These are phyloP conservation scores for Mesopsocus fuscifrons DNA, from an alignment of 2,888 invertebrate genomes.

Conservation along the genomic window DNA sequence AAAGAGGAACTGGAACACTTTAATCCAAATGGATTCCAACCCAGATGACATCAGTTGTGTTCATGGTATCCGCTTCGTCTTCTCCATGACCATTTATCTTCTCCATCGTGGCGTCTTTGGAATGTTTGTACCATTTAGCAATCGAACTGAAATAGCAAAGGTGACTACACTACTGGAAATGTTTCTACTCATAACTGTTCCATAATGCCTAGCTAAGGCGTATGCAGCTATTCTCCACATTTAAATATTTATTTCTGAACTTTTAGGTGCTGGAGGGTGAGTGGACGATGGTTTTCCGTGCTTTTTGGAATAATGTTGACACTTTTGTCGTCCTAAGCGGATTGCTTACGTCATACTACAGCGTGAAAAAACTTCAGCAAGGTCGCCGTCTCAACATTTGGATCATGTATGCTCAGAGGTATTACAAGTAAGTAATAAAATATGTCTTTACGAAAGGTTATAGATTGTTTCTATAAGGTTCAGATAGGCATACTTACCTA, in stretches of 20 bases:
- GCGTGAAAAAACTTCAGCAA: constrained; percentile 9
- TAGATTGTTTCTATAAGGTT: too few relatives aligned
- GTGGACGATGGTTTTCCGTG: constrained; percentile 12
- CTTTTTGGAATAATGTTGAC: constrained; percentile 13
- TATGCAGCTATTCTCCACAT: too few relatives aligned
- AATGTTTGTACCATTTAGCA: constrained; percentile 13
- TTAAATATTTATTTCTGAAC: neutral
- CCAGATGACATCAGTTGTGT: constrained; percentile 13
- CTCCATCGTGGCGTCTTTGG: constrained; percentile 13
- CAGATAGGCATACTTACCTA: too few relatives aligned
- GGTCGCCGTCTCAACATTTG: constrained; percentile 10
- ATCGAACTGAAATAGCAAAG: constrained; percentile 12
- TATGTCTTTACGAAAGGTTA: too few relatives aligned
- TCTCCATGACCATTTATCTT: constrained; percentile 13
- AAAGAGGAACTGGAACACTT: neutral
- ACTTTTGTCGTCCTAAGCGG: constrained; percentile 14
- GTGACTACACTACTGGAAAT: too few relatives aligned
- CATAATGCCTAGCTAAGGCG: too few relatives aligned
- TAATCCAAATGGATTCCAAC: neutral
- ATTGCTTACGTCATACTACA: constrained; percentile 12
- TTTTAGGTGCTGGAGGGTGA: constrained; percentile 9
- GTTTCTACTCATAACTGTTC: too few relatives aligned
- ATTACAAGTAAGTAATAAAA: constrained; percentile 14
- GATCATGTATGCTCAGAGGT: constrained; percentile 12
- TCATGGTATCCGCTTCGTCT: constrained; percentile 12